Percentiles rank a stretch among this genome's conserved stretches.
Conservation (phyloP, 2,113 vertebrate genomes). For the Hippocampus guttulatus region DNA sequence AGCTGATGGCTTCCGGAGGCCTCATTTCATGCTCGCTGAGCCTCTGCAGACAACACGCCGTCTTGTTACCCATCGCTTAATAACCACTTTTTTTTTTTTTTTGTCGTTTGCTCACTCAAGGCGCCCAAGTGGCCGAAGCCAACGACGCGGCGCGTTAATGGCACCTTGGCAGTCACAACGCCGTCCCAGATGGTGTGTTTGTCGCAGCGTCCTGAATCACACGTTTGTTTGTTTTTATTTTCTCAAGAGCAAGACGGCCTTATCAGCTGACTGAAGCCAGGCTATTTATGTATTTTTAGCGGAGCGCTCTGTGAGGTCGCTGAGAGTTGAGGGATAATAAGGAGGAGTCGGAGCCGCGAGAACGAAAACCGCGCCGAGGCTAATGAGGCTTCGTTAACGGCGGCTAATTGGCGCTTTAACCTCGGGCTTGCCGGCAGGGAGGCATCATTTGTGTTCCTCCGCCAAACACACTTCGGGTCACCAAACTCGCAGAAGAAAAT, state of each 20-base stretch:
- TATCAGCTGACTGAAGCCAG: background rate
- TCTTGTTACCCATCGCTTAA: constrained; percentile 46
- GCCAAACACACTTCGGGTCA: background rate
- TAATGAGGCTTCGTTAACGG: constrained; percentile 63
- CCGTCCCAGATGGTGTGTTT: constrained; percentile 36
- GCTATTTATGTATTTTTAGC: constrained; percentile 1
- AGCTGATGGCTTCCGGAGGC: constrained; percentile 32
- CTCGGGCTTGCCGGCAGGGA: constrained; percentile 46
- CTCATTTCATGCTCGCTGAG: constrained; percentile 49
- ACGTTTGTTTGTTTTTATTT: background rate
- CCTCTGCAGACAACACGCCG: constrained; percentile 42
- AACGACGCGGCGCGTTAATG: constrained; percentile 32
- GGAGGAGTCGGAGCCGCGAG: constrained; percentile 11
- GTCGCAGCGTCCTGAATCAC: background rate
- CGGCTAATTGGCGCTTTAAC: constrained; percentile 65
- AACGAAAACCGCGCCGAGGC: constrained; percentile 24
- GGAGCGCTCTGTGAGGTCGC: constrained; percentile 2
- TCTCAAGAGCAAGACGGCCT: background rate
- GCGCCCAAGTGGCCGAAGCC: constrained; percentile 43
- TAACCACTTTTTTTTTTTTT: constrained; percentile 47
- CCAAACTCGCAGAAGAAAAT: background rate
- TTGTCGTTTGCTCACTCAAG: background rate
- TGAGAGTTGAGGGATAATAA: constrained; percentile 2
- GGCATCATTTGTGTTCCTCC: constrained; percentile 28
- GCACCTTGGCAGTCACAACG: constrained; percentile 42